phyloP scores from a whole-genome alignment of 2,113 vertebrate genomes.

The Phalacrocorax carbo region DNA sequence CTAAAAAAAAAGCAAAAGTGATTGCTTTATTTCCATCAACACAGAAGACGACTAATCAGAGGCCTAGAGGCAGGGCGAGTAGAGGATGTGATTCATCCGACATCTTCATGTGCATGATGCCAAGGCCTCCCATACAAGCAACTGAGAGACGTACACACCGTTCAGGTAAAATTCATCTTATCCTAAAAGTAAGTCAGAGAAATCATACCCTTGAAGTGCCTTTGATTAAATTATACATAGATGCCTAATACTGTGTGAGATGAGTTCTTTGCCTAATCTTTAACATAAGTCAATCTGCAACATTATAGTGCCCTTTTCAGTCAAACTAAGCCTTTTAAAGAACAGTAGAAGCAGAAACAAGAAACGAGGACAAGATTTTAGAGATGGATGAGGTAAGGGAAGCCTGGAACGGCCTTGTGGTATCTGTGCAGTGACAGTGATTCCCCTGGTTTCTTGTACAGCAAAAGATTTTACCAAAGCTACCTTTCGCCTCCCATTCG shows the following conservation, averaged over 20 bases:
- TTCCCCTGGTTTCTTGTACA: not conserved
- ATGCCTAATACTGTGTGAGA: not conserved
- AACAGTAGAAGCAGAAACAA: not conserved
- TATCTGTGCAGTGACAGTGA: not conserved
- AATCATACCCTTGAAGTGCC: not conserved
- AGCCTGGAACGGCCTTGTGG: not conserved
- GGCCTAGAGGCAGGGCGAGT: not conserved
- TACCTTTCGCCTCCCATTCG: not conserved
- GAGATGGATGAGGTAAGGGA: not conserved
- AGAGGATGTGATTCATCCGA: not conserved
- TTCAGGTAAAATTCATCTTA: not conserved
- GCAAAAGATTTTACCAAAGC: not conserved
- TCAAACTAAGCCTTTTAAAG: not conserved
- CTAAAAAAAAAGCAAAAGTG: conserved; percentile 54
- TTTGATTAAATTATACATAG: not conserved
- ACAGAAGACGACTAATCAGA: not conserved
- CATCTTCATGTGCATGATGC: not conserved
- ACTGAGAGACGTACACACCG: not conserved
- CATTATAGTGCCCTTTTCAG: not conserved
- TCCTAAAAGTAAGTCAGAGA: not conserved
- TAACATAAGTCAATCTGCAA: not conserved
- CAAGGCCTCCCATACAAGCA: not conserved
- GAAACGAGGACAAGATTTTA: not conserved
- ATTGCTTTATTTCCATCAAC: not conserved
- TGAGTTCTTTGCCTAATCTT: not conserved